Conservation (phyloP, 2,797 vertebrate species). For the Chromis chromis region DNA sequence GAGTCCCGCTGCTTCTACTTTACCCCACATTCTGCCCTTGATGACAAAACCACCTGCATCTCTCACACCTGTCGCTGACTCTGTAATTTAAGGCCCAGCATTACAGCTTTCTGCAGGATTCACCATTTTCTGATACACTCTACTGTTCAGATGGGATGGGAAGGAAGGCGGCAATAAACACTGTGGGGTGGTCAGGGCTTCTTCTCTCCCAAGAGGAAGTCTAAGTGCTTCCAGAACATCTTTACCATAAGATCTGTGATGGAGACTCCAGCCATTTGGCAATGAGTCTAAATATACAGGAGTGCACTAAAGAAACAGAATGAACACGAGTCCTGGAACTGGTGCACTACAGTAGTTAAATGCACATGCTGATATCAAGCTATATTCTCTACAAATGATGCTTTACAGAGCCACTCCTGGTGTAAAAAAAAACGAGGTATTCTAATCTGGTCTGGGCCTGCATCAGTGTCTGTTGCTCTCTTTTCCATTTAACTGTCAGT, state of each 20-base stretch:
- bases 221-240: slow-evolving; percentile 68
- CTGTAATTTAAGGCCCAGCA: slow-evolving; percentile 60
- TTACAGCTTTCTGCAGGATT: slow-evolving; percentile 52
- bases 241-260: slow-evolving; percentile 68
- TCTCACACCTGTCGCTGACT: slow-evolving; percentile 69
- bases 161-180: slow-evolving; percentile 63
- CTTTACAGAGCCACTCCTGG: slow-evolving; percentile 10
- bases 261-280: slow-evolving; percentile 67
- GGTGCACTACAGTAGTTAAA: slow-evolving; percentile 10
- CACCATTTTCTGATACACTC: slow-evolving; percentile 44
- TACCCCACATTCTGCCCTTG: slow-evolving; percentile 25
- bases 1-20: slow-evolving; percentile 10
- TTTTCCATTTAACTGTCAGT: slow-evolving; percentile 61
- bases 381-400: slow-evolving; percentile 19
- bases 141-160: slow-evolving; percentile 47
- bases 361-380: not conserved
- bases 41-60: slow-evolving; percentile 74
- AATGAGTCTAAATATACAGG: slow-evolving; percentile 48
- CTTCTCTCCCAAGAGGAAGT: slow-evolving; percentile 45
- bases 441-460: slow-evolving; percentile 51
- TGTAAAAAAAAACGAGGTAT: slow-evolving; percentile 39
- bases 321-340: slow-evolving; percentile 29
- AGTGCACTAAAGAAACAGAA: slow-evolving; percentile 36
- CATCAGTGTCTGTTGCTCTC: slow-evolving; percentile 50
- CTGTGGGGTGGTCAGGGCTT: slow-evolving; percentile 55